Evolutionary conservation across 2,888 invertebrate genomes (phyloP).

Genomic region (Achlya flavicornis): DNA sequence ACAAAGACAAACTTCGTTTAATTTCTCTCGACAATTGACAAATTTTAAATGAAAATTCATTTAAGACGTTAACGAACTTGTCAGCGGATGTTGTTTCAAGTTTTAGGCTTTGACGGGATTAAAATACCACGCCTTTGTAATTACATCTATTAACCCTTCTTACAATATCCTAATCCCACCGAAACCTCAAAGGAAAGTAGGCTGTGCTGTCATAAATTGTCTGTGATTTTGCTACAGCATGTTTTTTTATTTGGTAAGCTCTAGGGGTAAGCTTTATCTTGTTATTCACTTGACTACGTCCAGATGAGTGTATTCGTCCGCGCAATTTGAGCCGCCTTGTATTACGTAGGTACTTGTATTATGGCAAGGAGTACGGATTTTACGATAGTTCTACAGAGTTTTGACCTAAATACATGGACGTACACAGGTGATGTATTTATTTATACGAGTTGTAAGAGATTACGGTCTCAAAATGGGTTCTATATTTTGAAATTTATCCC

Average conservation of each 20-base stretch:
- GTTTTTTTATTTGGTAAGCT: slow-evolving; percentile 24
- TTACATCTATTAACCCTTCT: slow-evolving; percentile 43
- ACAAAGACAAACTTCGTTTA: slow-evolving; percentile 66
- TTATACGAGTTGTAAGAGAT: not conserved
- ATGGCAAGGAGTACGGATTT: not conserved
- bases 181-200: slow-evolving; percentile 28
- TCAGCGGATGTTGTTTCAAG: slow-evolving; percentile 59
- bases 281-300: slow-evolving; percentile 34
- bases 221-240: slow-evolving; percentile 22
- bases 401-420: not conserved
- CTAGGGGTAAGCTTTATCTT: slow-evolving; percentile 34
- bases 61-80: slow-evolving; percentile 65
- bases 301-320: slow-evolving; percentile 31
- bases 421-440: not conserved
- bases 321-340: slow-evolving; percentile 34
- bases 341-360: slow-evolving; percentile 1
- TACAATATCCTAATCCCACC: slow-evolving; percentile 40
- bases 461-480: not conserved
- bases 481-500: no score
- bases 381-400: not conserved
- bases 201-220: slow-evolving; percentile 23
- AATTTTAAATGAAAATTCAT: slow-evolving; percentile 71
- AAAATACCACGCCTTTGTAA: slow-evolving; percentile 59
- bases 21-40: slow-evolving; percentile 65
- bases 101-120: slow-evolving; percentile 55